Conservation (phyloP, 2,797 vertebrate genomes). For the Carapus acus region DNA sequence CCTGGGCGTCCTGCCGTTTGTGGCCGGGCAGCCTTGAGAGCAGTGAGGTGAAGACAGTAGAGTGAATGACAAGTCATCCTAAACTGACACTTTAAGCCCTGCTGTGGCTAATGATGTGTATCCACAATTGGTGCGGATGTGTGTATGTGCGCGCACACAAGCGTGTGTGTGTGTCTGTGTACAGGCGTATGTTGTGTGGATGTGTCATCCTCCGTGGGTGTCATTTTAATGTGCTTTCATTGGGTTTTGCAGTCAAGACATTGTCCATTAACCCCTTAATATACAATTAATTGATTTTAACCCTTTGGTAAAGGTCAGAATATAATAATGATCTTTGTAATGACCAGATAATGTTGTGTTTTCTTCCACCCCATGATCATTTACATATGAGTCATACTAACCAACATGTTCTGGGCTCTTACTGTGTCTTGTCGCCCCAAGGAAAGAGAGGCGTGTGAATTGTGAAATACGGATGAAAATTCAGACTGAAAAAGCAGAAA, state of each 20-base stretch:
- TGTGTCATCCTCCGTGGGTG: conserved; percentile 57
- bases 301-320: background rate
- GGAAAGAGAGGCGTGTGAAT: too few species aligned
- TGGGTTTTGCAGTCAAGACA: conserved; percentile 66
- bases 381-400: too few species aligned
- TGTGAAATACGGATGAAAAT: too few species aligned
- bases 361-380: too few species aligned
- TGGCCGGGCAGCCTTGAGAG: conserved; percentile 55
- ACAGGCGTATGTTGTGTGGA: conserved; percentile 24
- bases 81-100: conserved; percentile 62
- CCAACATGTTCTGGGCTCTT: too few species aligned
- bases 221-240: conserved; percentile 71
- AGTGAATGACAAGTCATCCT: conserved; percentile 64
- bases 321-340: too few species aligned
- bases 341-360: too few species aligned
- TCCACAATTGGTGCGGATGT: conserved; percentile 42
- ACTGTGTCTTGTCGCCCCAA: too few species aligned
- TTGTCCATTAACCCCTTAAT: conserved; percentile 73
- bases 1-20: conserved; percentile 38
- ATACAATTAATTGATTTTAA: conserved; percentile 66
- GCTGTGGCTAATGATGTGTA: conserved; percentile 63
- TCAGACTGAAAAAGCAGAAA: too few species aligned
- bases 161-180: conserved; percentile 13
- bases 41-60: conserved; percentile 51
- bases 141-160: conserved; percentile 2